Evolutionary conservation across 2,113 vertebrate species (phyloP).

Genomic region (Emydocephalus ijimae): DNA sequence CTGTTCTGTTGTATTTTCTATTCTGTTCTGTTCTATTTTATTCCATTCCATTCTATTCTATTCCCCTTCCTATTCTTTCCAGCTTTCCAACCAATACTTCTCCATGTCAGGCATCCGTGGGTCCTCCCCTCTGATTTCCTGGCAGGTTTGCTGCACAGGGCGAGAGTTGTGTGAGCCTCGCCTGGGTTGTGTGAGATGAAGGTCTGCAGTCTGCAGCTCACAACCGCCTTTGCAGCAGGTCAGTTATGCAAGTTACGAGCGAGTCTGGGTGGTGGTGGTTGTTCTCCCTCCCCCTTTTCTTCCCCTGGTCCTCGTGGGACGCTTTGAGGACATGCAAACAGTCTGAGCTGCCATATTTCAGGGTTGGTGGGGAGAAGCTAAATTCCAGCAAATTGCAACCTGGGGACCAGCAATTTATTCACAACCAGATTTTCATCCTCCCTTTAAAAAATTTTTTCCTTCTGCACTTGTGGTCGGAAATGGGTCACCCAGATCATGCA

Average conservation of each 20-base stretch:
- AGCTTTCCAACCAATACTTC: neutral
- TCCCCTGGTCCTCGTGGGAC: neutral
- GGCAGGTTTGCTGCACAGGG: neutral
- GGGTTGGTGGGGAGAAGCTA: neutral
- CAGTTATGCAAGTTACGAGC: neutral
- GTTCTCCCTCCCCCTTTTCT: neutral
- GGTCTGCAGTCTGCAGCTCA: neutral
- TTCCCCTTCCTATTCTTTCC: neutral
- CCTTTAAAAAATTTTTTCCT: neutral
- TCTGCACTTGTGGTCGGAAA: too few relatives aligned
- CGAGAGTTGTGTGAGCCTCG: too few relatives aligned
- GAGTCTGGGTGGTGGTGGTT: too few relatives aligned
- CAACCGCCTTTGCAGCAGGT: neutral
- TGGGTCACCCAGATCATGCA: neutral
- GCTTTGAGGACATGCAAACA: neutral
- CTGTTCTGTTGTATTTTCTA: too few relatives aligned
- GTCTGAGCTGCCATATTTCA: neutral
- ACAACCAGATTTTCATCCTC: neutral
- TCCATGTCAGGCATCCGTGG: neutral
- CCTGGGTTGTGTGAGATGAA: neutral
- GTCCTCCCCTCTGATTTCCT: neutral
- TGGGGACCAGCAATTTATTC: neutral
- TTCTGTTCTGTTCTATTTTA: too few relatives aligned
- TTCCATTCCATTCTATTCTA: too few relatives aligned
- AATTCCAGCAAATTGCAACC: neutral